These are phyloP conservation scores for Sarcophilus harrisii DNA, from an alignment of 2,797 vertebrate species.

Conservation along the genomic window DNA sequence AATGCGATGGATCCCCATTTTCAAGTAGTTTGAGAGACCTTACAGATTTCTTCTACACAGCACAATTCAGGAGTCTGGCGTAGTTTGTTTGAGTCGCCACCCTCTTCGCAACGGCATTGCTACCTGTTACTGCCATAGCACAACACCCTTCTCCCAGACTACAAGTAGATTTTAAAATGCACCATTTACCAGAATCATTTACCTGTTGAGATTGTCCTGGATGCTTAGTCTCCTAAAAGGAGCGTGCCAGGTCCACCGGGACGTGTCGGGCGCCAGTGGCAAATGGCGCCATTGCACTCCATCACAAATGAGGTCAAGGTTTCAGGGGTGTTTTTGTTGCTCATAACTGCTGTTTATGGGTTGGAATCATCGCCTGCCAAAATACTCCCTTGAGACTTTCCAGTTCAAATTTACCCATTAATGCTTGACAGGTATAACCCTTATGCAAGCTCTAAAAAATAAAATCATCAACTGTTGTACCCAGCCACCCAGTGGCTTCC, in stretches of 20 bases:
- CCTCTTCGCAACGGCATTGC: not conserved
- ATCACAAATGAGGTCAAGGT: not conserved
- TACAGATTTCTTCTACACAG: not conserved
- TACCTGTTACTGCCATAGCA: not conserved
- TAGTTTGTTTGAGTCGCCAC: not conserved
- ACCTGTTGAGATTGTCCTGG: not conserved
- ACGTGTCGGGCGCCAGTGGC: rapidly evolving
- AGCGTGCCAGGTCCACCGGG: rapidly evolving
- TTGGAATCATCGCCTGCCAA: not conserved
- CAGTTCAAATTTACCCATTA: not conserved
- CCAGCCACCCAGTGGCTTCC: not conserved
- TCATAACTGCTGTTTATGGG: not conserved
- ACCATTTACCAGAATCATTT: not conserved
- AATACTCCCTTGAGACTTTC: not conserved
- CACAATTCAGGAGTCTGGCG: not conserved
- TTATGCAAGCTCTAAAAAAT: not conserved
- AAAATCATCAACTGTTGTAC: not conserved
- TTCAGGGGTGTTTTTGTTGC: not conserved
- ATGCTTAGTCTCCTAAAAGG: not conserved
- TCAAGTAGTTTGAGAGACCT: not conserved
- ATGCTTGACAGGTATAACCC: not conserved
- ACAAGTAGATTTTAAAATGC: not conserved
- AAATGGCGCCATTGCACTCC: not conserved
- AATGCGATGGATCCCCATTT: rapidly evolving
- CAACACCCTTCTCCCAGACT: not conserved